Percentiles rank a stretch among this genome's conserved stretches.
These are phyloP conservation scores for Scleropages formosus DNA, from an alignment of 2,797 vertebrate species.

Conservation along the genomic window DNA sequence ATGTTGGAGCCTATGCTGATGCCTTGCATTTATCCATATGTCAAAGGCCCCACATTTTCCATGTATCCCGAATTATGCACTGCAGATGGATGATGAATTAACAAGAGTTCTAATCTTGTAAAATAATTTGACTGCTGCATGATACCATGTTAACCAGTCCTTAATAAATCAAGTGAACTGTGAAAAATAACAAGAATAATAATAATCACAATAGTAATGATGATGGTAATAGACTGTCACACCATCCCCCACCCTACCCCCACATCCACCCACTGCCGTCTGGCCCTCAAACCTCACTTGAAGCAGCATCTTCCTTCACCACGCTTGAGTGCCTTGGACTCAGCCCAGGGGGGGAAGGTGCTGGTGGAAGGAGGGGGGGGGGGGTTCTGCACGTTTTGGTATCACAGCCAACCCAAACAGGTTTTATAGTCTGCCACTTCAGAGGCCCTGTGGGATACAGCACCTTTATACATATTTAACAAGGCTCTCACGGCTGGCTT, in stretches of 20 bases:
- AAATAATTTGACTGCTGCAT: not conserved
- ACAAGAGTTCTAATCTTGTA: not conserved
- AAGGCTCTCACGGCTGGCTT: slow-evolving; percentile 54
- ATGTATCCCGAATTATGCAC: not conserved
- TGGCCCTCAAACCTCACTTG: not conserved
- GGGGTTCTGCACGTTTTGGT: slow-evolving; percentile 40
- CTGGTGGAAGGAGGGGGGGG: slow-evolving; percentile 28
- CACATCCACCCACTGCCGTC: too few relatives aligned
- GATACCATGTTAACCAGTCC: not conserved
- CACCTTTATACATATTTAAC: slow-evolving; percentile 55
- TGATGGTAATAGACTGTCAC: not conserved
- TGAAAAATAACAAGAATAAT: not conserved
- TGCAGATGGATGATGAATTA: not conserved
- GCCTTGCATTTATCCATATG: not conserved
- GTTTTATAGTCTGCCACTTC: slow-evolving; percentile 62
- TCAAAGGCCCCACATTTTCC: not conserved
- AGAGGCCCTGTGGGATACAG: slow-evolving; percentile 46
- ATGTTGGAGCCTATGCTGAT: not conserved
- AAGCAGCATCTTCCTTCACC: not conserved
- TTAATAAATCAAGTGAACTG: not conserved
- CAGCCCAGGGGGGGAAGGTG: not conserved
- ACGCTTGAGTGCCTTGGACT: slow-evolving; percentile 12
- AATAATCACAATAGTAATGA: not conserved
- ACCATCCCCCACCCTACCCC: not conserved
- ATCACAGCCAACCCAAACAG: slow-evolving; percentile 64